Evolutionary conservation across 2,113 vertebrate species (phyloP).

Genomic region (Hystrix cristata): DNA sequence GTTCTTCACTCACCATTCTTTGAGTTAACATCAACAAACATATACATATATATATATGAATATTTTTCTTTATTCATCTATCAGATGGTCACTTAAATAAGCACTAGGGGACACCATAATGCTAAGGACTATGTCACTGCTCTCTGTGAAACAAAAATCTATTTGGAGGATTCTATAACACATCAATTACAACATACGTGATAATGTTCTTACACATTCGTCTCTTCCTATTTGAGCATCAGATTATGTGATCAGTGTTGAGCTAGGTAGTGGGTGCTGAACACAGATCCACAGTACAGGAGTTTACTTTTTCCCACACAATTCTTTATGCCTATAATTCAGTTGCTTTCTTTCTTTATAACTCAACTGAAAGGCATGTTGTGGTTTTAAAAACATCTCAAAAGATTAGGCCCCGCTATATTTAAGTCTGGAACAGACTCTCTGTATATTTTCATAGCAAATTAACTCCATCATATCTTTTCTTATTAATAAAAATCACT

Average conservation of each 20-base stretch:
- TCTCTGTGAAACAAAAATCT: not conserved
- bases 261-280: not conserved
- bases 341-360: not conserved
- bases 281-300: not conserved
- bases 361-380: not conserved
- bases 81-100: not conserved
- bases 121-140: not conserved
- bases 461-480: not conserved
- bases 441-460: not conserved
- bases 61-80: not conserved
- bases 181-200: not conserved
- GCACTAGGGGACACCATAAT: not conserved
- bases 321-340: not conserved
- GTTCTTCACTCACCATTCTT: not conserved
- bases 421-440: not conserved
- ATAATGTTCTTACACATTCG: not conserved
- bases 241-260: not conserved
- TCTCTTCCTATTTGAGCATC: not conserved
- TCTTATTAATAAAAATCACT: not conserved
- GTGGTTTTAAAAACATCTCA: not conserved
- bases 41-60: not conserved
- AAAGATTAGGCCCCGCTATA: not conserved
- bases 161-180: not conserved
- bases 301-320: not conserved
- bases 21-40: not conserved